These are phyloP conservation scores for Drosophila nikananu DNA, from an alignment of 1,140 invertebrate species.

Conservation along the genomic window DNA sequence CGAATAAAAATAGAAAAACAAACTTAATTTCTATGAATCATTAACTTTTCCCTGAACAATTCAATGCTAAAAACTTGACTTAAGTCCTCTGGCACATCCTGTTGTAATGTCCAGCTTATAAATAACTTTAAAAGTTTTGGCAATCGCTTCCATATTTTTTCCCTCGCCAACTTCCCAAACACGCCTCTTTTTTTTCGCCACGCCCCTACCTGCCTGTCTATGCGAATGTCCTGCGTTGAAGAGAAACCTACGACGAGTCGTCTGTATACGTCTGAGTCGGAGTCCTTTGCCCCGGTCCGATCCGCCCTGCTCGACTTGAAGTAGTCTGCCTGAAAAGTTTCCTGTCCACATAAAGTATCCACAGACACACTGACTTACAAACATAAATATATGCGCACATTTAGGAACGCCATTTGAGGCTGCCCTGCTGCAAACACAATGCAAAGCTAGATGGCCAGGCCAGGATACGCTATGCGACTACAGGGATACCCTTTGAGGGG, in stretches of 20 bases:
- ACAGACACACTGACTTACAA: conserved; percentile 36
- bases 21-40: neutral
- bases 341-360: conserved; percentile 48
- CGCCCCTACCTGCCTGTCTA: conserved; percentile 25
- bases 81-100: conserved; percentile 10
- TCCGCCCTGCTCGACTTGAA: conserved; percentile 37
- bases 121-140: conserved; percentile 38
- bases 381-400: conserved; percentile 42
- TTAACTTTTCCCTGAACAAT: neutral
- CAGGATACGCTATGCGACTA: neutral
- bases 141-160: conserved; percentile 25
- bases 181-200: conserved; percentile 20
- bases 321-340: conserved; percentile 60
- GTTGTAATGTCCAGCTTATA: conserved; percentile 15
- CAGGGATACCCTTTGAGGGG: conserved; percentile 1
- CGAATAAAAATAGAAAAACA: no score
- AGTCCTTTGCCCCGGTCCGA: conserved; percentile 27
- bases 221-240: conserved; percentile 26
- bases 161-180: neutral
- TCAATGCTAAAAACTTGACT: neutral
- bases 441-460: conserved; percentile 16
- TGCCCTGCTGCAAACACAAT: conserved; percentile 48
- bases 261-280: conserved; percentile 38
- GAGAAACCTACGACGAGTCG: conserved; percentile 13
- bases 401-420: conserved; percentile 26